Evolutionary conservation across 2,797 vertebrate genomes (phyloP).

Genomic region (Petrocephalus schoutedeni): DNA sequence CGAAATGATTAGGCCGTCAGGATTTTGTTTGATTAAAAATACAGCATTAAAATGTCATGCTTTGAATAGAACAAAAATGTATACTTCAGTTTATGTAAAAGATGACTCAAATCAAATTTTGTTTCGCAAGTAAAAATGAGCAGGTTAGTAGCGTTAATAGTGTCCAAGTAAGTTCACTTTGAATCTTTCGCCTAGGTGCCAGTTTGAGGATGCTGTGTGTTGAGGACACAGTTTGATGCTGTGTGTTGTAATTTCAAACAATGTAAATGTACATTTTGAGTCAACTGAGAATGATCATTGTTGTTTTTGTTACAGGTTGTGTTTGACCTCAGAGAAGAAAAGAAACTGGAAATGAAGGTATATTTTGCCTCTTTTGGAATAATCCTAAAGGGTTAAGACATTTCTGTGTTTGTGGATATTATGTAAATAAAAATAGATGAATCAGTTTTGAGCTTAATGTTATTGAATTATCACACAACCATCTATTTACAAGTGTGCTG

Average conservation of each 20-base stretch:
- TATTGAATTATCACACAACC: background rate
- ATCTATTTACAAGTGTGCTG: background rate
- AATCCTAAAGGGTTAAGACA: background rate
- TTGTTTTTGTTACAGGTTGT: constrained; percentile 30
- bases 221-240: background rate
- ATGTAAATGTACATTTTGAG: background rate
- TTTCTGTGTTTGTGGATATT: background rate
- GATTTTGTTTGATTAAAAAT: background rate
- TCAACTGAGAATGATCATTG: background rate
- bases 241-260: background rate
- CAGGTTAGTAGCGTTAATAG: background rate
- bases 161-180: background rate
- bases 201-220: background rate
- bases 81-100: background rate
- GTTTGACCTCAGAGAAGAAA: constrained; percentile 43
- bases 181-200: background rate
- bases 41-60: no score
- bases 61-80: background rate
- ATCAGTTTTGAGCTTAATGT: background rate
- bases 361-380: background rate
- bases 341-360: constrained; percentile 19
- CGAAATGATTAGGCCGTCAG: background rate
- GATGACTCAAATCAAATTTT: background rate
- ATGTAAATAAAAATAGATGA: background rate
- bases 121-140: background rate